Evolutionary conservation across 2,797 vertebrate species (phyloP).

Genomic region (Cyprinodon diabolis): DNA sequence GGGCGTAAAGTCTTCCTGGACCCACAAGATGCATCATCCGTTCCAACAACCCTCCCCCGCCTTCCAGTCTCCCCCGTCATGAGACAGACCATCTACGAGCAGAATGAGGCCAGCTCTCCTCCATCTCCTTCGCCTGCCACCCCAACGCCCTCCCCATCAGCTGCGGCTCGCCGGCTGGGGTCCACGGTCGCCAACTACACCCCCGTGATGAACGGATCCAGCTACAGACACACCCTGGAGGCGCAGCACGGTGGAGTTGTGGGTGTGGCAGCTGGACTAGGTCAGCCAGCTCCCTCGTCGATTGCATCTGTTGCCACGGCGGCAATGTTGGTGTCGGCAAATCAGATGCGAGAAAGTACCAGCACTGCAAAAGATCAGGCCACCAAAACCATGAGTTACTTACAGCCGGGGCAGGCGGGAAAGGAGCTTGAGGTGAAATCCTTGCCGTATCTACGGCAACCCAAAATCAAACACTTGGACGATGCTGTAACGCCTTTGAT

Average conservation of each 20-base stretch:
- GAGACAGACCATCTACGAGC: slow-evolving; percentile 85
- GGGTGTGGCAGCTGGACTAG: slow-evolving; percentile 71
- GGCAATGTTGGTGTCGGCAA: slow-evolving; percentile 74
- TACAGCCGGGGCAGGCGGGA: slow-evolving; percentile 45
- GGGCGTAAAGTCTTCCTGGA: slow-evolving; percentile 92
- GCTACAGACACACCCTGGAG: slow-evolving; percentile 69
- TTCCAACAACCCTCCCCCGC: slow-evolving; percentile 72
- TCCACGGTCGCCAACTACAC: slow-evolving; percentile 79
- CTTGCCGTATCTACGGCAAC: slow-evolving; percentile 79
- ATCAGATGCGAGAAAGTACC: slow-evolving; percentile 74
- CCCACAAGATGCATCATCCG: slow-evolving; percentile 75
- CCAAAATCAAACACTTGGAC: slow-evolving; percentile 85
- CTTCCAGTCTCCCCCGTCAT: slow-evolving; percentile 78
- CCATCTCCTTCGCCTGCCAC: slow-evolving; percentile 67
- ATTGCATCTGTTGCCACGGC: slow-evolving; percentile 73
- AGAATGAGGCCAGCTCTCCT: slow-evolving; percentile 76
- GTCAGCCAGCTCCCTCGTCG: slow-evolving; percentile 61
- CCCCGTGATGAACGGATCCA: slow-evolving; percentile 76
- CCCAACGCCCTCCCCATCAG: slow-evolving; percentile 68
- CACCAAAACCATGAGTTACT: slow-evolving; percentile 42
- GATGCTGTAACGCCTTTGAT: slow-evolving; percentile 73
- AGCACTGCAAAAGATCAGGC: slow-evolving; percentile 42
- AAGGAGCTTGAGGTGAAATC: slow-evolving; percentile 52
- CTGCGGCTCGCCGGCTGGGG: slow-evolving; percentile 62
- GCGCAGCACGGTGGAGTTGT: slow-evolving; percentile 53